Base-by-base conservation (phyloP, 2,888 invertebrate species). In the Linnaemya vulpina region DNA sequence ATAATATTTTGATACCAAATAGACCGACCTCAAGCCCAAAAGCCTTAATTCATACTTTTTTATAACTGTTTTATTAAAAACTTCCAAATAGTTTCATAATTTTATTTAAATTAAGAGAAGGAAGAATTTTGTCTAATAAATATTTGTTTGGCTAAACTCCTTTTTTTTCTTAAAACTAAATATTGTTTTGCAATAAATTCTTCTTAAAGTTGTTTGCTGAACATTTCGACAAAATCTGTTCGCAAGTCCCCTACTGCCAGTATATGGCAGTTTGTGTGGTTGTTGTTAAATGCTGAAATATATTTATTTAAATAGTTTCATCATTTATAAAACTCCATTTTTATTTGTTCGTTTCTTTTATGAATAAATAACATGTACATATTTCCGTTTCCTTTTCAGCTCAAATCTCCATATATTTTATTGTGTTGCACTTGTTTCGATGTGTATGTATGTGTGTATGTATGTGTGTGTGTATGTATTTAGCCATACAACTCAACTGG, bases 341-440 rank as follows among this genome's bases (percentile, higher is more conserved):
- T 71, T 17, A 53, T 53, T 4, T 55, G 30, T 51, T 22, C 20
- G 8, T 17, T 40, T 51, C 38, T 78, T 60, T 67, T 77, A 67
- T 62, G 46, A 55, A 83, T 84, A 79, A 84, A 77, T 77, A 67
- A 77, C 77, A 78, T 81, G 77, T 73, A 84, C 74, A 68, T 77
- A 78, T 76, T 76, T 83, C 83, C 79, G 79, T 79, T 83, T 86
- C 82, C 82, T 53, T 81, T 82, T 78, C 80, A 81, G 62, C 73
- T 62, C n/a, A 86, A 77, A 87, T 85, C 73, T 86, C 51, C 49
- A 76, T 70, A 62, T 58, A 73, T 22, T 76, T 63, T 71, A 43
- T 63, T 63, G 63, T 40, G 70, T 30, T 78, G 53, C 30, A 70
- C 60, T 65, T 10, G 17, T 78, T 58, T 53, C 53, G 51, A 53